Evolutionary conservation across 1,140 invertebrate species (phyloP), one percentile per base, ranked within the genome.

Genomic region (Ostrea denselamellosa): DNA sequence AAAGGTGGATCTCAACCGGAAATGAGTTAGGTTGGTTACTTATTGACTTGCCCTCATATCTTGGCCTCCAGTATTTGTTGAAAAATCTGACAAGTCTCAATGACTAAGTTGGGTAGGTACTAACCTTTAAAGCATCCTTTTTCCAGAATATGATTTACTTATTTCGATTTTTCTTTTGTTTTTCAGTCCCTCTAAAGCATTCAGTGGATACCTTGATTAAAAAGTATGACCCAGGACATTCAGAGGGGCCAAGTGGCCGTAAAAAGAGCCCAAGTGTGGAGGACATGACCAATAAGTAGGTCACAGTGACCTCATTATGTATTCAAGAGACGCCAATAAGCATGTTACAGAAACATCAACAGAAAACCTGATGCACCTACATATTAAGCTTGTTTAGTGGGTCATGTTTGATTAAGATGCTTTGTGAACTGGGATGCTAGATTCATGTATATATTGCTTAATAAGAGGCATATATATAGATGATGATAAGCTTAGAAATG

Each of bases 211-310:
- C 68, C 25, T 28, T 77, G 68, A 77, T 77, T 14, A 77, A 77
- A 28, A 77, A 10, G 28, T 77, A 77, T 34, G 68, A 77, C 68
- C 25, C 25, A 28, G 68, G 8, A 34, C 22, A 25, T 9, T 25
- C 68, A 28, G 68, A 77, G 9, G 68, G 22, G 9, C 68, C 68
- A 12, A 34, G 68, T 77, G 68, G 28, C 9, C 68, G 68, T 34
- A 77, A 77, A 12, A 77, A 77, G 68, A 77, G 68, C 25, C 68
- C 68, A 0, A 17, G 68, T 34, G 68, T 77, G 25, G 68, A 77
- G 68, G 68, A 77, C 9, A 77, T 77, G 68, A 25, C 68, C 68
- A 77, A 77, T 77, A 77, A 77, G 68, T 77, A 77, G 68, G 68
- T 77, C 68, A 28, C 68, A 28, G 68, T 77, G 68, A 77, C 68